Evolutionary conservation across 2,113 vertebrate genomes (phyloP).

Genomic region (Amphiprion percula): DNA sequence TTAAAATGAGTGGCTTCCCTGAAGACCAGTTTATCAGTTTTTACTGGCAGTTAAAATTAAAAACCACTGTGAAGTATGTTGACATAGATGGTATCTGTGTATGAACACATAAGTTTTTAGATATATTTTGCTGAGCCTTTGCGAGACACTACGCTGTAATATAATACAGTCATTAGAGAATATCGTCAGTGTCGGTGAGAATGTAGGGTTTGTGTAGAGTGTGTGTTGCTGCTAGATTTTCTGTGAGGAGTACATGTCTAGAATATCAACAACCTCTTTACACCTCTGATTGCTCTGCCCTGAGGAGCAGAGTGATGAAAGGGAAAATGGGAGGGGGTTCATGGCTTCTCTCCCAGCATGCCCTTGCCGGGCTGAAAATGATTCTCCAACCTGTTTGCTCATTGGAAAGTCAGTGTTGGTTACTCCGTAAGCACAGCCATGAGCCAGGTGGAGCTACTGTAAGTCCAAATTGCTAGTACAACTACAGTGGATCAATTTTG

Average conservation of each 20-base stretch:
- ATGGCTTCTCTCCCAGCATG: conserved; percentile 33
- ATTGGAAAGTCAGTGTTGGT: conserved; percentile 3
- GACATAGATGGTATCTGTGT: background rate
- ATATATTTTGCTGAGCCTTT: background rate
- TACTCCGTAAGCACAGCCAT: background rate
- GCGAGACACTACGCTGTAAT: background rate
- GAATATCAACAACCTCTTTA: conserved; percentile 56
- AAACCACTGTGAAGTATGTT: background rate
- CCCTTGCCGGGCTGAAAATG: conserved; percentile 19
- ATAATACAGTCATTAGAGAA: background rate
- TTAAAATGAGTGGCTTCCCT: conserved; percentile 17
- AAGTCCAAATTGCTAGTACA: background rate
- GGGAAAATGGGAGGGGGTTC: conserved; percentile 46
- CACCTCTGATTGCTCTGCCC: conserved; percentile 45
- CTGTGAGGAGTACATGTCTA: conserved; percentile 16
- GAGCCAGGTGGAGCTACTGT: conserved; percentile 2
- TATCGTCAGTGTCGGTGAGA: too few species aligned
- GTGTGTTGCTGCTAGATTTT: conserved; percentile 19
- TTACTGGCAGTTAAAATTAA: background rate
- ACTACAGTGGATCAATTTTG: background rate
- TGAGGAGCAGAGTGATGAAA: conserved; percentile 48
- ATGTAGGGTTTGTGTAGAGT: background rate
- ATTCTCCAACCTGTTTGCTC: conserved; percentile 27
- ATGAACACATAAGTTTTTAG: background rate
- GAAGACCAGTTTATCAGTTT: conserved; percentile 9